Evolutionary conservation across 64 coral and sea anemone species (phyloP), one percentile per base, ranked within the genome.

Genomic region (Porites lutea): DNA sequence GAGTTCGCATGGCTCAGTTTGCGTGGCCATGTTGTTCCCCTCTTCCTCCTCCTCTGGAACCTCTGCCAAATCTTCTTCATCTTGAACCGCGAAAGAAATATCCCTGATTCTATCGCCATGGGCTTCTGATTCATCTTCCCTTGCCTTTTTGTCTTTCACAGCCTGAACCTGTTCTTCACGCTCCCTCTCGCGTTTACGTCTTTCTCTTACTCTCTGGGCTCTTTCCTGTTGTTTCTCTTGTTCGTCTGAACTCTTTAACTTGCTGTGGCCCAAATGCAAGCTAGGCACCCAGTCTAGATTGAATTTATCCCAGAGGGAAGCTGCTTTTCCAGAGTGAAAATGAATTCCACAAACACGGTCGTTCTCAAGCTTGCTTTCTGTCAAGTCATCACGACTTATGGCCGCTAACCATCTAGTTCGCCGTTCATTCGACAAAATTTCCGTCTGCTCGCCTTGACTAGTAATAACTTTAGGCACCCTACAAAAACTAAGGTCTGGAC

Each of bases 241-340:
- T 45, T 61, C 18, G 10, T 58, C 80, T 23, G 85, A 47, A 6
- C 7, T 77, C 54, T 45, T 93, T 68, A 20, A 14, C 70, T 93
- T 93, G 57, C 87, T 59, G 51, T 93, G 91, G 68, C 82, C 91
- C 49, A 93, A 48, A 15, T 93, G 71, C 11, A 93, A 59, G 8
- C 50, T 66, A 51, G 79, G 82, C 6, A 92, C 69, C 90, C 90
- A n/a, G 61, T 92, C 90, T 13, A 63, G 62, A 65, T 65, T 65
- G 18, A 89, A 84, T 74, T 50, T 59, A 83, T 89, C 87, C 92
- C 92, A 89, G 47, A 89, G 14, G 66, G 55, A 65, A 58, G 90
- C 71, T 77, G 82, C 90, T 77, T 77, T 92, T 46, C 82, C 90
- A 10, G 82, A 92, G 50, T 92, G 81, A 86, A 92, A 92, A 66